phyloP scores from a whole-genome alignment of 2,797 vertebrate genomes.

The Cuculus canorus region DNA sequence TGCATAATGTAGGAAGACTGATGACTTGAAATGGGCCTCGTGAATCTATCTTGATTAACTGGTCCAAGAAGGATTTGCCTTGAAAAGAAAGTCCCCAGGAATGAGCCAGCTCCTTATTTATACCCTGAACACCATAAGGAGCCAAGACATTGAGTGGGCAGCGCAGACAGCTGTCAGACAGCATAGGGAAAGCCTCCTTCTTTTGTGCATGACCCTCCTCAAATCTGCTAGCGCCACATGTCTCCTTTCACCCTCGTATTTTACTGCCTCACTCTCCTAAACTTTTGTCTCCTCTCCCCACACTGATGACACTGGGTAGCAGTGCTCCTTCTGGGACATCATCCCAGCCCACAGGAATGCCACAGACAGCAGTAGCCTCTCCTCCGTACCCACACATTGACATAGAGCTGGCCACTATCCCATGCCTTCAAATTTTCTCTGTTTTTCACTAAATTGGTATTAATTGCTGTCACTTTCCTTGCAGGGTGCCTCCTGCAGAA shows the following conservation, averaged over 20 bases:
- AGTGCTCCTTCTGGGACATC: background rate
- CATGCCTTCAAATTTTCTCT: background rate
- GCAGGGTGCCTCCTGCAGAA: background rate
- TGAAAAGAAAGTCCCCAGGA: constrained; percentile 22
- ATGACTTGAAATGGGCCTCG: constrained; percentile 46
- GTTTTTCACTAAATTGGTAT: background rate
- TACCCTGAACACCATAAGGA: background rate
- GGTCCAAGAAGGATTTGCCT: background rate
- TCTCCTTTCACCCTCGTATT: background rate
- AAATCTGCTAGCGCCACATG: background rate
- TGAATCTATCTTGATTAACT: constrained; percentile 60
- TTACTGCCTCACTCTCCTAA: background rate
- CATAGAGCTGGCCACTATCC: background rate
- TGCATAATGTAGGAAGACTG: constrained; percentile 56
- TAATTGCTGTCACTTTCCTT: background rate
- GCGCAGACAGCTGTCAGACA: background rate
- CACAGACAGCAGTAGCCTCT: background rate
- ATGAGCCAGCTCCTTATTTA: constrained; percentile 4
- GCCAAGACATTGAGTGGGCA: background rate
- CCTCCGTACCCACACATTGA: fast-evolving
- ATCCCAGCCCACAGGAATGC: fast-evolving
- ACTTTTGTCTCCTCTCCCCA: background rate
- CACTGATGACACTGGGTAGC: background rate
- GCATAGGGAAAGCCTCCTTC: background rate
- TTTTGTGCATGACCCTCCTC: background rate